Conservation (phyloP, 2,113 vertebrate genomes). For the Sinocyclocheilus anshuiensis region DNA sequence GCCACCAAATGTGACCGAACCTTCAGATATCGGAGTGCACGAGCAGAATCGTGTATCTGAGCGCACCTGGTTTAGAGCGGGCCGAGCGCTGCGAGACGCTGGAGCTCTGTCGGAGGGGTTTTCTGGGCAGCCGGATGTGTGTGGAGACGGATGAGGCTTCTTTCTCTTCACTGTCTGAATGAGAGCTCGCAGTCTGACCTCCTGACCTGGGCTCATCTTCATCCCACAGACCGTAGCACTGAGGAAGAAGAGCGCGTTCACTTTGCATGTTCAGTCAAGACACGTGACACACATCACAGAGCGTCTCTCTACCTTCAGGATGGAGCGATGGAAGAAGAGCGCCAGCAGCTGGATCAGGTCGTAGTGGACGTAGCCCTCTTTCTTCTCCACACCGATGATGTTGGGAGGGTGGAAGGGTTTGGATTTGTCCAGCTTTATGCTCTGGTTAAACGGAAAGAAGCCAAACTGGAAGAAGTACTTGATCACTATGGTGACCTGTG, state of each 20-base stretch:
- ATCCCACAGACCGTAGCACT: slow-evolving; percentile 95
- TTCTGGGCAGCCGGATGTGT: too few species aligned
- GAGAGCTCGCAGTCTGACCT: slow-evolving; percentile 61
- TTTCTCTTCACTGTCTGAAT: slow-evolving; percentile 70
- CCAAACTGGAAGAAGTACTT: slow-evolving; percentile 98
- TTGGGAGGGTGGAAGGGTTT: slow-evolving; percentile 89
- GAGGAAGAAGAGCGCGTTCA: neutral
- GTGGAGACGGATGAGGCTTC: slow-evolving; percentile 62
- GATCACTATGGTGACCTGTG: slow-evolving; percentile 89
- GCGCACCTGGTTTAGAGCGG: slow-evolving; percentile 81
- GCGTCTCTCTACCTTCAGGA: slow-evolving; percentile 82
- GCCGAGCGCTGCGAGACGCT: slow-evolving; percentile 70
- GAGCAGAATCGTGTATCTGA: too few species aligned
- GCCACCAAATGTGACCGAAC: too few species aligned
- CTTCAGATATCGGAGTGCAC: neutral
- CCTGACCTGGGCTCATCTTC: slow-evolving; percentile 75
- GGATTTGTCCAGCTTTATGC: slow-evolving; percentile 79
- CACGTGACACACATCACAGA: neutral
- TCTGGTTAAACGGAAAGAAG: slow-evolving; percentile 92
- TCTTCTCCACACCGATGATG: slow-evolving; percentile 93
- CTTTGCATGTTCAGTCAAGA: too few species aligned
- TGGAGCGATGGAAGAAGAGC: slow-evolving; percentile 90
- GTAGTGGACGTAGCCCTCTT: slow-evolving; percentile 91
- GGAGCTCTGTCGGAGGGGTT: slow-evolving; percentile 67
- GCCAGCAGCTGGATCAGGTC: slow-evolving; percentile 91